These are phyloP conservation scores for Heliconius congener DNA, from an alignment of 1,140 invertebrate genomes.

Conservation along the genomic window DNA sequence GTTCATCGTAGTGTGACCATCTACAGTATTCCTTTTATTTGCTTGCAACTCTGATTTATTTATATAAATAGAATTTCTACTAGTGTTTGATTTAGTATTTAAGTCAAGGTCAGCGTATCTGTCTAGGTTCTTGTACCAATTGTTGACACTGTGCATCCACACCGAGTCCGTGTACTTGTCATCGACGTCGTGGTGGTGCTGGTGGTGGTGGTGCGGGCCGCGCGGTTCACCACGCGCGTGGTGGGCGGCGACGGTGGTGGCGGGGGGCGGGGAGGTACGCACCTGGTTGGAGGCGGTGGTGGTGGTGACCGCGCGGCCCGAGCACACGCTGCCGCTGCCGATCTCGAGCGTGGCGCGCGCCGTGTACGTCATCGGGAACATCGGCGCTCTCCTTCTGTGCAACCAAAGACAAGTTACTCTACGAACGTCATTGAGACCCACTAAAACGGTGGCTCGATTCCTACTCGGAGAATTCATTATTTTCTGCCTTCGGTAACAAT, in stretches of 20 bases:
- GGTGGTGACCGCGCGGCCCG: conserved; percentile 77
- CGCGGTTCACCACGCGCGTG: conserved; percentile 33
- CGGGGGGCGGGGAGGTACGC: conserved; percentile 54
- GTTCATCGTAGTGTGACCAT: background rate
- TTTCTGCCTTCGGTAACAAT: too few species aligned
- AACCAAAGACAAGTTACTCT: too few species aligned
- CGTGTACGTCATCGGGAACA: conserved; percentile 81
- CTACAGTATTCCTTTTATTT: conserved; percentile 4
- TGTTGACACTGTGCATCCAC: conserved; percentile 41
- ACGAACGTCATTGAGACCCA: too few species aligned
- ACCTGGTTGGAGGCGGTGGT: conserved; percentile 78
- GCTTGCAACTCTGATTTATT: conserved; percentile 5
- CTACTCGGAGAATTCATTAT: too few species aligned
- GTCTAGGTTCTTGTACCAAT: conserved; percentile 54
- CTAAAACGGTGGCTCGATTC: too few species aligned
- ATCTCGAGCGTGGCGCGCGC: conserved; percentile 82
- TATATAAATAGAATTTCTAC: background rate
- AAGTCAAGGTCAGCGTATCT: background rate
- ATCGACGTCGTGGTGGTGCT: background rate
- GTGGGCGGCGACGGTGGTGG: background rate
- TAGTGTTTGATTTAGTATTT: background rate
- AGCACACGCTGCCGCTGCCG: conserved; percentile 73
- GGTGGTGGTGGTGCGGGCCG: conserved; percentile 23
- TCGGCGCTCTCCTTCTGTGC: conserved; percentile 68
- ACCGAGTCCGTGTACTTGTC: background rate